A percentile compares a stretch with the other conserved stretches of the same genome.
Conservation (phyloP, 2,797 vertebrate genomes). For the Semaprochilodus insignis region DNA sequence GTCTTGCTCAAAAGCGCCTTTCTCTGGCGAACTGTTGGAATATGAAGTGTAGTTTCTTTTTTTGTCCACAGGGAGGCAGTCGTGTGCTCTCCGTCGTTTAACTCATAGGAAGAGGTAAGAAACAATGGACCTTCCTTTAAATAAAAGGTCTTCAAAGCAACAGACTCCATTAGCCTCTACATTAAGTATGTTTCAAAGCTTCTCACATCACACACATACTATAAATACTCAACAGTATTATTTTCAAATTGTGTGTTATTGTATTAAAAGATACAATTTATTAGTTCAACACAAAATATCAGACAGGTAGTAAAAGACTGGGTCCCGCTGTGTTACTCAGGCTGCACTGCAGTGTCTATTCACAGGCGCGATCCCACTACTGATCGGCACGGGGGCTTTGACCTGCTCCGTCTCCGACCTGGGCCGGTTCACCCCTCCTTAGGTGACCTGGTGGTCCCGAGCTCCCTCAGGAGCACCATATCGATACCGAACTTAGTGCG, state of each 20-base stretch:
- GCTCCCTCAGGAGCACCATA: slow-evolving; percentile 60
- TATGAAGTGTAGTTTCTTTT: neutral
- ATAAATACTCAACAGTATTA: too few species aligned
- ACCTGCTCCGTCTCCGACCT: slow-evolving; percentile 63
- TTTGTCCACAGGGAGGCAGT: neutral
- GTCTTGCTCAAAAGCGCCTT: neutral
- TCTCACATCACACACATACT: too few species aligned
- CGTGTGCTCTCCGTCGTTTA: too few species aligned
- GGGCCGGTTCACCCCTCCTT: slow-evolving; percentile 57
- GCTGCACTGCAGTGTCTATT: slow-evolving; percentile 52
- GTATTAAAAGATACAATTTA: too few species aligned
- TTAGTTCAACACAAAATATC: too few species aligned
- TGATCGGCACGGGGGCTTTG: slow-evolving; percentile 60
- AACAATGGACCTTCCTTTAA: too few species aligned
- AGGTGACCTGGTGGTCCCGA: slow-evolving; percentile 21
- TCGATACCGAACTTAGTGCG: slow-evolving; percentile 61
- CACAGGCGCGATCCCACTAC: slow-evolving; percentile 54
- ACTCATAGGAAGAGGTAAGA: too few species aligned
- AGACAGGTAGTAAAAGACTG: slow-evolving; percentile 31
- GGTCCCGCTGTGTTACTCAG: slow-evolving; percentile 37
- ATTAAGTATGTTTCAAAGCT: too few species aligned
- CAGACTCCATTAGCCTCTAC: too few species aligned
- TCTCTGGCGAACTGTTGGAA: neutral
- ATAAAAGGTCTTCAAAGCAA: too few species aligned
- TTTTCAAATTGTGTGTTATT: too few species aligned